Base-by-base conservation (phyloP, 2,888 invertebrate genomes). In the Agrotis clavis region DNA sequence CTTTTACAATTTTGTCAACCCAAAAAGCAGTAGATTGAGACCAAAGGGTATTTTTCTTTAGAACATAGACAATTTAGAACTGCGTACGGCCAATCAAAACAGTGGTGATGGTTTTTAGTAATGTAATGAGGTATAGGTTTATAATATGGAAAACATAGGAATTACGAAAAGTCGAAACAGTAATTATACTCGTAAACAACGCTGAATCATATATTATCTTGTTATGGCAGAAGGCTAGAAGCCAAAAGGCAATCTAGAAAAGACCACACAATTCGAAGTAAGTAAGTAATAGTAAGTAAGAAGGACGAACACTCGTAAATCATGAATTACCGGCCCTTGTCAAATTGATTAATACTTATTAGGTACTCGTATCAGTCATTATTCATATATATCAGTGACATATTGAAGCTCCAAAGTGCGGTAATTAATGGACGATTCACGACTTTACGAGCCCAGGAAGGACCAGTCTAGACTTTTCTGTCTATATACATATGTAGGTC, bases 401-500 rank as follows among this genome's bases (percentile, higher is more conserved):
- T 77, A 77, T 60, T 65, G 60, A 45, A 51, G 45, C 51, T 65
- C 4, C 61, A 71, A 77, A 71, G 77, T 71, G 47, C 64, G 19
- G 47, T 19, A 30, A 30, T 41, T 35, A 51, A 60, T 64, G 50
- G 54, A 56, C 50, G 56, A 63, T 69, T n/a, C 1, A 57, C 16
- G 19, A 63, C 51, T 70, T 21, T 1, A 56, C 48, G 13, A 21
- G 30, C 47, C 18, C 45, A 19, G 56, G 25, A 51, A 56, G 51
- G 19, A 51, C n/a, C 18, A 30, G 47, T 41, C 51, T 53, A 71
- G 53, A 66, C 21, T 14, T n/a, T 41, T 41, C 11, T 41, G 11
- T 41, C 11, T 9, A 7, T 35, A 35, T 35, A 4, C 41, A 1
- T 41, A 41, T 41, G 41, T 41, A 41, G 41, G 41, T 11, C 11